Conservation (phyloP, 2,888 invertebrate genomes). For the Dromius quadrimaculatus region DNA sequence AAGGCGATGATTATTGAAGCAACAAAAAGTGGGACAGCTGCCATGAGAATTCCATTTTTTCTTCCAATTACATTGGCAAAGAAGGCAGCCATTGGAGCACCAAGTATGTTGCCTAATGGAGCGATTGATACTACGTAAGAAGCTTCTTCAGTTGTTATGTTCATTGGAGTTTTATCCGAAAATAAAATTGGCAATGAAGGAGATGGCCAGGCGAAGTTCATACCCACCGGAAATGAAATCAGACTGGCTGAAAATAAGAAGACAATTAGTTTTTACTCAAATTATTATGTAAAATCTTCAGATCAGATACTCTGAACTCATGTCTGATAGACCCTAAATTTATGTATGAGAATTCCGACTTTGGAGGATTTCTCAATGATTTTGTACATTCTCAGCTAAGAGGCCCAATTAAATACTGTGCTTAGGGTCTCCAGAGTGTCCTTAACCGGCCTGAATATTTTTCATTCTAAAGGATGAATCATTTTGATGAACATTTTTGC, state of each 20-base stretch:
- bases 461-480: too few species aligned
- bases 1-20: conserved; percentile 46
- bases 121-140: conserved; percentile 39
- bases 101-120: conserved; percentile 35
- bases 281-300: too few species aligned
- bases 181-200: conserved; percentile 42
- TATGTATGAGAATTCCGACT: too few species aligned
- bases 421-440: too few species aligned
- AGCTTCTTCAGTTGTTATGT: conserved; percentile 42
- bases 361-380: too few species aligned
- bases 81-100: conserved; percentile 41
- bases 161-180: conserved; percentile 14
- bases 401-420: too few species aligned
- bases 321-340: too few species aligned
- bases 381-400: too few species aligned
- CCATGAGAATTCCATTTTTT: conserved; percentile 36
- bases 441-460: too few species aligned
- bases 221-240: conserved; percentile 16
- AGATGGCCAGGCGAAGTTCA: conserved; percentile 45
- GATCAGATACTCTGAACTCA: too few species aligned
- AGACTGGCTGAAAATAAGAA: conserved; percentile 39
- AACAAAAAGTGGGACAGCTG: conserved; percentile 54
- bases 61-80: conserved; percentile 37
- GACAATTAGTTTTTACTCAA: too few species aligned
- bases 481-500: too few species aligned